Base-by-base conservation (phyloP, 2,888 invertebrate genomes). In the Drosophila lacicola region DNA sequence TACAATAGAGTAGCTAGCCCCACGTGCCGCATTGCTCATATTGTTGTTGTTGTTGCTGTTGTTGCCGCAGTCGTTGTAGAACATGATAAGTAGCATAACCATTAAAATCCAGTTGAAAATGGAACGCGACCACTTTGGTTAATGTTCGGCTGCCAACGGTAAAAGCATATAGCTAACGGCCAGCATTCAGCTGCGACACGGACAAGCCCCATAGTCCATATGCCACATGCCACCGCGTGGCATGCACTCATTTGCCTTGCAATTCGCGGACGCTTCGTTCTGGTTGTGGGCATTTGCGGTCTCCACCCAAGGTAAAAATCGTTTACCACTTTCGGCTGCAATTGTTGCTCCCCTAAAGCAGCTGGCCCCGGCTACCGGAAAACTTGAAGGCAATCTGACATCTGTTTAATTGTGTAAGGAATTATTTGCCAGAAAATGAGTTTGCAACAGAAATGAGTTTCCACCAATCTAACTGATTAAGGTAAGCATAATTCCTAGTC, bases 11-110 rank as follows among this genome's bases (percentile, higher is more conserved):
- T 17, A n/a, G 14, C 14, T 34, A 45, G 45, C 55, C 50, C 25
- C 41, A 44, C 50, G 70, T 42, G 45, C 1, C 37, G 37, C 34
- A 19, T 39, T 54, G 17, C 14, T 37, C 8, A 8, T 21, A 5
- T 21, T 29, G 8, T 29, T 29, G 29, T 29, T 14, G 55, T 8
- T 50, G 11, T 8, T 45, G 60, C 19, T 55, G 56, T 41, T 33
- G 65, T 19, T 54, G 62, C 45, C 56, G 44, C 61, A 34, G 36
- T 66, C 37, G 76, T 62, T 70, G 80, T 55, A 53, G 69, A 55
- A 82, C 82, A 88, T 88, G 83, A 83, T 83, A 83, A 88, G 88
- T 86, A 88, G 83, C 83, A 73, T 80, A 78, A 78, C 88, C 83
- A 83, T 83, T 83, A 86, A 83, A 83, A 88, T 86, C 62, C 73